These are phyloP conservation scores for Caprella mutica DNA, from an alignment of 2,888 invertebrate genomes.

Conservation along the genomic window DNA sequence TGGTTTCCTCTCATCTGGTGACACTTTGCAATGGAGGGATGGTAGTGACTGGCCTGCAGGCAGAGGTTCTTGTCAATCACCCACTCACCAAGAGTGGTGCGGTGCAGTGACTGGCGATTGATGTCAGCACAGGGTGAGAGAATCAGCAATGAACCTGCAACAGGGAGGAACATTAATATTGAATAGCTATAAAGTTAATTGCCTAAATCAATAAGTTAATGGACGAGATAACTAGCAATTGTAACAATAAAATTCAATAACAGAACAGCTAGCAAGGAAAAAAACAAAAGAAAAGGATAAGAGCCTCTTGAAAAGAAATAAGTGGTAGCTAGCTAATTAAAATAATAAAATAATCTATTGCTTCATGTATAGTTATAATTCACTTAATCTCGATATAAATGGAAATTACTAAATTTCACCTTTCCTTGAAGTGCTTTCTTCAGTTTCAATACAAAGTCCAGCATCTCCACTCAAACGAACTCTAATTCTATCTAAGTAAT, in stretches of 20 bases:
- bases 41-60: constrained; percentile 54
- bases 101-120: constrained; percentile 38
- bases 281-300: no score
- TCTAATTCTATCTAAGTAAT: constrained; percentile 38
- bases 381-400: neutral
- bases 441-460: no score
- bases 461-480: no score
- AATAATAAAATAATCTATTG: no score
- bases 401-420: neutral
- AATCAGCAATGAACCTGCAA: constrained; percentile 54
- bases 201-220: neutral
- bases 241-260: no score
- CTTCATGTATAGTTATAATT: no score
- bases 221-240: neutral
- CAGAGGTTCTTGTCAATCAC: constrained; percentile 73
- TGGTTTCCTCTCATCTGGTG: constrained; percentile 84
- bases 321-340: no score
- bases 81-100: constrained; percentile 58
- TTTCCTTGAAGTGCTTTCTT: constrained; percentile 39
- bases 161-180: neutral
- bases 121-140: constrained; percentile 54
- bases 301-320: no score
- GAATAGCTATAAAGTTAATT: neutral
- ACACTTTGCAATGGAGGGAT: constrained; percentile 73
- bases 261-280: no score